Conservation (phyloP, 2,888 invertebrate genomes). For the Archaeoteleia sp. region DNA sequence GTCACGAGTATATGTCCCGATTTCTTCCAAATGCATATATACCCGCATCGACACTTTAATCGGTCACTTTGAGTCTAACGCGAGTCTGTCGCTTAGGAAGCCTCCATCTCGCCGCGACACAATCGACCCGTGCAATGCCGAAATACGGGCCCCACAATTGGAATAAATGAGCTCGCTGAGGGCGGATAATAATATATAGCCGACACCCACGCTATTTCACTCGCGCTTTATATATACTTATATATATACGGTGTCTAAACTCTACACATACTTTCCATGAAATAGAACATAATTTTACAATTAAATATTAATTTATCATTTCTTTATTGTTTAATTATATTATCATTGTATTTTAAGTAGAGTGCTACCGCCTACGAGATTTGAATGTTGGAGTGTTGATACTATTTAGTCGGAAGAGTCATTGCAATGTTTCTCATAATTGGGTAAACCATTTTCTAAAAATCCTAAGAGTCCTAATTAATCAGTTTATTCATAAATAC, state of each 20-base stretch:
- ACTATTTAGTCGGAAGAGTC: too few relatives aligned
- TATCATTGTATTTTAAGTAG: too few relatives aligned
- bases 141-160: slow-evolving; percentile 66
- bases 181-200: slow-evolving; percentile 55
- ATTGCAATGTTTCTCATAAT: too few relatives aligned
- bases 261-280: slow-evolving; percentile 8
- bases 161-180: slow-evolving; percentile 57
- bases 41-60: slow-evolving; percentile 43
- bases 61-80: slow-evolving; percentile 21
- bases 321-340: too few relatives aligned
- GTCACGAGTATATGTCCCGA: slow-evolving; percentile 40
- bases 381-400: too few relatives aligned
- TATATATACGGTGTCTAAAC: slow-evolving; percentile 24
- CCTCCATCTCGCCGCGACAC: slow-evolving; percentile 3
- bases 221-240: slow-evolving; percentile 29
- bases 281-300: not conserved
- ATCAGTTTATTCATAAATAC: too few relatives aligned
- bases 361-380: too few relatives aligned
- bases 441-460: too few relatives aligned
- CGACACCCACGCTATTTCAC: slow-evolving; percentile 41
- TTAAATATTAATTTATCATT: not conserved
- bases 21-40: slow-evolving; percentile 32
- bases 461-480: too few relatives aligned
- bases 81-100: slow-evolving; percentile 19
- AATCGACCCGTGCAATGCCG: slow-evolving; percentile 54